Base-by-base conservation (phyloP, 2,113 vertebrate species). In the Perccottus glenii region DNA sequence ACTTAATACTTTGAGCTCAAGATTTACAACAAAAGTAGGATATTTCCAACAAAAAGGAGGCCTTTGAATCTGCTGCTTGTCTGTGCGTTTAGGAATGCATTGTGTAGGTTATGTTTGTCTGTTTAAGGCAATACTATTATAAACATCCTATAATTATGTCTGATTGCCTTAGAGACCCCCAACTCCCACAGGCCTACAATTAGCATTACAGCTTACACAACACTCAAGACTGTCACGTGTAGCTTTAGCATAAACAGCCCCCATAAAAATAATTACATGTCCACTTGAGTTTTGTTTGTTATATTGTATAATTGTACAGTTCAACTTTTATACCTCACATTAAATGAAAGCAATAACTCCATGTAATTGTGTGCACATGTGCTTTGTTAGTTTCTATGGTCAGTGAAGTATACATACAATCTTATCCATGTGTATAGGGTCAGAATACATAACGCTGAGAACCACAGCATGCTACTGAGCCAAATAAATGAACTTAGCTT, bases 81-180 rank as follows among this genome's bases (percentile, higher is more conserved):
- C 32, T 47, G 55, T 43, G 40, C 60, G 44, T 9, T 10, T 2
- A 64, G 5, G 56, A 66, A 47, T 64, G 56, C 32, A 42, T 48
- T 3, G 43, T 47, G 67, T 64, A 66, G 52, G 71, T 72, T 40
- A 3, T 77, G 83, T 80, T 67, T 80, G 49, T 49, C 1, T 66
- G 58, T 74, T 60, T 62, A 45, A 79, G 33, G 70, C 67, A 62
- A 42, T 51, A 47, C 70, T 70, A 43, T 73, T 65, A 63, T 43
- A 74, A 75, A 55, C 60, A 64, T 78, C 76, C 60, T 65, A 72
- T 79, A 86, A 84, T 87, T 81, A 79, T 36, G 55, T 45, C 51
- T 81, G 61, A 85, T 80, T 85, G 65, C 56, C 10, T 16, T 0
- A 0, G 47, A 32, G 63, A 80, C 68, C 69, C 49, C 49, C 49